Evolutionary conservation across 2,113 vertebrate genomes (phyloP).

Genomic region (Aptenodytes forsteri): DNA sequence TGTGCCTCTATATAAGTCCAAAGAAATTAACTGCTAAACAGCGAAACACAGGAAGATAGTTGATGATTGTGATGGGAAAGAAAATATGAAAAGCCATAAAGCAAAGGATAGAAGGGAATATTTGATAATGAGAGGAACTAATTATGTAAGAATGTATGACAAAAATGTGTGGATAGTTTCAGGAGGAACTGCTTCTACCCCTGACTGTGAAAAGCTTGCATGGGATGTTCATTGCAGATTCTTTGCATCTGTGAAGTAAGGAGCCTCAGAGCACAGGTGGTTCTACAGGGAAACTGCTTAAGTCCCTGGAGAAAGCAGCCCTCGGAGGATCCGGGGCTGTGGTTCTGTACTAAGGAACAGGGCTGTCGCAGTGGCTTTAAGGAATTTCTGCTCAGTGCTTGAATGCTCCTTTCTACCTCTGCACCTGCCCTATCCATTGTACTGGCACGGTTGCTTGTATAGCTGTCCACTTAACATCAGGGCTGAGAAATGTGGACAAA

Average conservation of each 20-base stretch:
- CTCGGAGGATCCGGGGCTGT: rapidly evolving
- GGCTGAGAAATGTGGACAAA: neutral
- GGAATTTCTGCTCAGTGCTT: neutral
- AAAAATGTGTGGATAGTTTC: neutral
- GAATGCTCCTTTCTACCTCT: neutral
- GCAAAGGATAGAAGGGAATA: neutral
- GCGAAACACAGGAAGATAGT: neutral
- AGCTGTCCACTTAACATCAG: neutral
- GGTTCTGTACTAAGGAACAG: neutral
- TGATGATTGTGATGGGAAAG: neutral
- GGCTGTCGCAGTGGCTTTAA: neutral
- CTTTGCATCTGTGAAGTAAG: neutral
- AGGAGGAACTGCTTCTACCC: neutral
- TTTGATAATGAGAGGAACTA: neutral
- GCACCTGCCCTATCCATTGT: neutral
- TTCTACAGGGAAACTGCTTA: neutral
- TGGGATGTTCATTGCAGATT: neutral
- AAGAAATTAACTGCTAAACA: neutral
- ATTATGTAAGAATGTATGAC: neutral
- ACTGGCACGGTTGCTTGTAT: rapidly evolving
- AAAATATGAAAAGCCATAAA: neutral
- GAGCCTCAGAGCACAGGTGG: neutral
- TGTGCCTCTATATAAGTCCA: neutral
- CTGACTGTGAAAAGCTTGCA: neutral
- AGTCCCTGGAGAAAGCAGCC: neutral